Conservation (phyloP, 2,113 vertebrate species). For the Limnothrissa miodon region DNA sequence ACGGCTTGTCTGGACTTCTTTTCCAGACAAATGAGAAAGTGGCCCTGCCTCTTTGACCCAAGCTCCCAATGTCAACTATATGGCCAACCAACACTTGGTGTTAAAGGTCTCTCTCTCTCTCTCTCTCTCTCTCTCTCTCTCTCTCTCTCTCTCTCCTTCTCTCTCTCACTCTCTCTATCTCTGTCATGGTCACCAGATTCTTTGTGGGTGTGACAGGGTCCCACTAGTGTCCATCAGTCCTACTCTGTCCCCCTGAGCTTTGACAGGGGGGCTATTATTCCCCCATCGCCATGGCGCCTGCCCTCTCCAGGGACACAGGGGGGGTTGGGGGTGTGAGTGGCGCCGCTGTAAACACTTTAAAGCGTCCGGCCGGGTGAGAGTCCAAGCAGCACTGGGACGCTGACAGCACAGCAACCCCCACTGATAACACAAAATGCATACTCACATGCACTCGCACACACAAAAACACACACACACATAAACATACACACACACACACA, state of each 20-base stretch:
- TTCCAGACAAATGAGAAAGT: constrained; percentile 13
- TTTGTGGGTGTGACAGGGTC: constrained; percentile 66
- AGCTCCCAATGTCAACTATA: constrained; percentile 8
- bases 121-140: background rate
- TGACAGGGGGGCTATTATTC: constrained; percentile 79
- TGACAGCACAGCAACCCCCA: constrained; percentile 24
- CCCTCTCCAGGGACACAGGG: constrained; percentile 28
- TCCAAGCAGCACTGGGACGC: background rate
- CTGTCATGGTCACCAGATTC: constrained; percentile 46
- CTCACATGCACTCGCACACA: background rate
- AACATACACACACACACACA: background rate
- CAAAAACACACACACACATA: background rate
- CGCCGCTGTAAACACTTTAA: constrained; percentile 33
- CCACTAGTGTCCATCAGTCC: constrained; percentile 72
- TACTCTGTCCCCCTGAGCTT: constrained; percentile 66
- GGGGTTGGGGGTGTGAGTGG: constrained; percentile 42
- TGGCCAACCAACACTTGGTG: background rate
- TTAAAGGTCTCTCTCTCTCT: background rate
- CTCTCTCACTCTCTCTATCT: background rate
- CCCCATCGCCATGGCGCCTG: constrained; percentile 58
- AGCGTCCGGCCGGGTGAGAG: background rate
- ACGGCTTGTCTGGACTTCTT: constrained; percentile 11
- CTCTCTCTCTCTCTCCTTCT: background rate
- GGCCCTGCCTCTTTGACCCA: background rate
- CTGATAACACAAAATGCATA: background rate